Evolutionary conservation across 2,797 vertebrate species (phyloP).

Genomic region (Macroramphosus scolopax): DNA sequence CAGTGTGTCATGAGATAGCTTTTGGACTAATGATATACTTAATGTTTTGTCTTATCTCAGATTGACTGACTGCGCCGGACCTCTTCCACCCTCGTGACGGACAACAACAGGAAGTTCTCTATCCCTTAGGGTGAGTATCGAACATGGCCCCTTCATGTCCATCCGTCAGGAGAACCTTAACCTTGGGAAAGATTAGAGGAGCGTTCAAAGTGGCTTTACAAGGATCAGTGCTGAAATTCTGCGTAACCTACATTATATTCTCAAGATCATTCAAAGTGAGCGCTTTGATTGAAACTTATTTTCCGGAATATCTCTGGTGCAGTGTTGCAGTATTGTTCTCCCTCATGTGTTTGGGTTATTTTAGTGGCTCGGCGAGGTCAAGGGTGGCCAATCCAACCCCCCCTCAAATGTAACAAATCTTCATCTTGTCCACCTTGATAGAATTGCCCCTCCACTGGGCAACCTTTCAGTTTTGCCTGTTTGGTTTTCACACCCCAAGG

Average conservation of each 20-base stretch:
- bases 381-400: constrained; percentile 44
- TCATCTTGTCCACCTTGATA: constrained; percentile 76
- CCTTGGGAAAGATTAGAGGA: constrained; percentile 40
- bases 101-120: constrained; percentile 65
- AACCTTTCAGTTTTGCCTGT: constrained; percentile 75
- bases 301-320: constrained; percentile 17
- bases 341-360: constrained; percentile 42
- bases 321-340: constrained; percentile 32
- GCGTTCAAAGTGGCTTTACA: constrained; percentile 27
- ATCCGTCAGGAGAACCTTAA: constrained; percentile 40
- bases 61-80: constrained; percentile 64
- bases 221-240: constrained; percentile 35
- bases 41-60: constrained; percentile 53
- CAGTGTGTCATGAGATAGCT: constrained; percentile 7
- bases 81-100: constrained; percentile 57
- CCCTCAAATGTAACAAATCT: constrained; percentile 72
- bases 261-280: constrained; percentile 5
- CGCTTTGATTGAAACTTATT: not conserved
- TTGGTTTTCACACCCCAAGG: constrained; percentile 78
- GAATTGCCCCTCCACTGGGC: constrained; percentile 76
- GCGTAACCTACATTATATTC: constrained; percentile 14
- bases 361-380: constrained; percentile 55
- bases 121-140: constrained; percentile 71
- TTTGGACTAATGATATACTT: constrained; percentile 47
- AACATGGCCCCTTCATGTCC: constrained; percentile 49